phyloP scores from a whole-genome alignment of 2,797 vertebrate species.

The Bovichtus variegatus region DNA sequence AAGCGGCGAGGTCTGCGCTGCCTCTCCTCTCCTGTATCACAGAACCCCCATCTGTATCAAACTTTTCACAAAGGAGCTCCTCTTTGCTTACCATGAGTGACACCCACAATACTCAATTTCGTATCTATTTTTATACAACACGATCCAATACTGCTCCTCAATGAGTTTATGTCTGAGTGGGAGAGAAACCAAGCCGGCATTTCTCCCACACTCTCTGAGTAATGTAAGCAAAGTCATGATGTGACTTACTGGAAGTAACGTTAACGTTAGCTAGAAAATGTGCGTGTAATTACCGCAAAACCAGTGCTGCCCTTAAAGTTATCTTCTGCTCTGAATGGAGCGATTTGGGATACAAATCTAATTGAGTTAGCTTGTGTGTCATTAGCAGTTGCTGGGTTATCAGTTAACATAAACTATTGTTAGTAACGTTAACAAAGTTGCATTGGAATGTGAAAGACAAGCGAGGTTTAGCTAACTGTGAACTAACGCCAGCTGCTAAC shows the following conservation, averaged over 20 bases:
- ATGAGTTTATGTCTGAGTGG: slow-evolving; percentile 25
- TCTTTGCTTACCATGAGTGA: slow-evolving; percentile 41
- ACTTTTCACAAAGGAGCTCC: slow-evolving; percentile 64
- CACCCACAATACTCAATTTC: slow-evolving; percentile 37
- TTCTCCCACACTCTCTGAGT: slow-evolving; percentile 6
- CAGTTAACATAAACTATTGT: slow-evolving; percentile 18
- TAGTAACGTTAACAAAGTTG: slow-evolving; percentile 16
- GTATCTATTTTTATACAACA: slow-evolving; percentile 40
- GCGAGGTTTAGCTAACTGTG: slow-evolving; percentile 30
- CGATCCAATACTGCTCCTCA: slow-evolving; percentile 32
- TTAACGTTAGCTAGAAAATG: slow-evolving; percentile 27
- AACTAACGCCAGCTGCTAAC: slow-evolving; percentile 4
- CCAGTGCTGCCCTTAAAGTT: slow-evolving; percentile 22
- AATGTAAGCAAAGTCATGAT: slow-evolving; percentile 38
- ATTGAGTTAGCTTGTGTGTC: slow-evolving; percentile 25
- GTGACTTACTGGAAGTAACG: slow-evolving; percentile 29
- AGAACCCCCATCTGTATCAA: slow-evolving; percentile 47
- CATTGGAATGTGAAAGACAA: slow-evolving; percentile 18
- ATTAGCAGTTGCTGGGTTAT: not conserved
- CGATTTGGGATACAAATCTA: not conserved
- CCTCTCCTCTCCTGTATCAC: slow-evolving; percentile 55
- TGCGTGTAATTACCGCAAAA: slow-evolving; percentile 2
- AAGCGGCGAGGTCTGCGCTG: slow-evolving; percentile 38
- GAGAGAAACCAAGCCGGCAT: slow-evolving; percentile 39
- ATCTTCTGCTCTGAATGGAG: slow-evolving; percentile 5